A percentile compares a stretch with the other conserved stretches of the same genome.
Evolutionary conservation across 2,888 invertebrate species (phyloP).

Genomic region (Nomada hirtipes): DNA sequence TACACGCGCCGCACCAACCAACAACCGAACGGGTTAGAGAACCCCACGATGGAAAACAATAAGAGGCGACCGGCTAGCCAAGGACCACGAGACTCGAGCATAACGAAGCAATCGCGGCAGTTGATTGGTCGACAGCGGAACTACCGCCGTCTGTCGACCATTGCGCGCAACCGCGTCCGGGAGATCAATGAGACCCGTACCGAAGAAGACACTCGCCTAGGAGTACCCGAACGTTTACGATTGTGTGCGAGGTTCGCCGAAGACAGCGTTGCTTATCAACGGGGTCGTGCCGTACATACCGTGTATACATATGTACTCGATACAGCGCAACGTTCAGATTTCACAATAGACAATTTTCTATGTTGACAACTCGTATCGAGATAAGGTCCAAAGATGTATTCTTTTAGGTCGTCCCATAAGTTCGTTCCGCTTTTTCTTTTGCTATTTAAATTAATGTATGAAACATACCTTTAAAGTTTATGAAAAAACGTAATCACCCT

Average conservation of each 20-base stretch:
- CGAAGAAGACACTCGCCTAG: slow-evolving; percentile 45
- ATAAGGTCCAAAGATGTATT: not conserved
- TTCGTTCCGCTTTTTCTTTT: no score
- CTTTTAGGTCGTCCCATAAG: no score
- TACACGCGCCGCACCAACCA: slow-evolving; percentile 34
- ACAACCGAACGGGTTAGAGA: slow-evolving; percentile 40
- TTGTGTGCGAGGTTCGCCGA: slow-evolving; percentile 48
- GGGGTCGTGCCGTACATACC: slow-evolving; percentile 33
- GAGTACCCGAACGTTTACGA: slow-evolving; percentile 49
- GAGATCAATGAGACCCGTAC: slow-evolving; percentile 61
- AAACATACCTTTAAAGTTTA: no score
- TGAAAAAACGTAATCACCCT: no score
- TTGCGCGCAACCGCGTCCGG: slow-evolving; percentile 59
- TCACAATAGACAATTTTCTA: not conserved
- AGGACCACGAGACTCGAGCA: slow-evolving; percentile 62
- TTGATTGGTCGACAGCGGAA: slow-evolving; percentile 54
- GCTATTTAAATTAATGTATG: no score
- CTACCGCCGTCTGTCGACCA: slow-evolving; percentile 49
- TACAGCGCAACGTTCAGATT: not conserved
- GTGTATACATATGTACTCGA: not conserved
- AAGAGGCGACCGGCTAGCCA: slow-evolving; percentile 56
- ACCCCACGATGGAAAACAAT: slow-evolving; percentile 59
- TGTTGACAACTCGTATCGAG: not conserved
- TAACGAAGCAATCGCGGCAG: slow-evolving; percentile 39
- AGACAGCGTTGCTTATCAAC: slow-evolving; percentile 28